Base-by-base conservation (phyloP, 2,113 vertebrate species). In the Silurus meridionalis region DNA sequence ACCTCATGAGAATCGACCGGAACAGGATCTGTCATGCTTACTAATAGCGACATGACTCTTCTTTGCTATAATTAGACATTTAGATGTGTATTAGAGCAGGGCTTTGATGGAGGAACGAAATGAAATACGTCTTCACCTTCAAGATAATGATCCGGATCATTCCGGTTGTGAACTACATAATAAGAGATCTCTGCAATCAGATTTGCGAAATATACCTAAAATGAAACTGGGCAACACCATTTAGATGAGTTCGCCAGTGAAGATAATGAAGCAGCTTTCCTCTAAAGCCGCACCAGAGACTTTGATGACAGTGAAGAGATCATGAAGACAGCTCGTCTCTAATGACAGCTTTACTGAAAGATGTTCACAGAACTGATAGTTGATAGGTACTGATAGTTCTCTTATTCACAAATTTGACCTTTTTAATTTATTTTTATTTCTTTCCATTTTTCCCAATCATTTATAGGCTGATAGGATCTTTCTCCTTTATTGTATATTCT, bases 241-340 rank as follows among this genome's bases (percentile, higher is more conserved):
- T 28, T 74, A 50, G 66, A 55, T 21, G 64, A 57, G 85, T 82
- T 85, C 8, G 21, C 80, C 83, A 85, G 80, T 6, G 74, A 55
- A 78, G 72, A 85, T 79, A 14, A 87, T 80, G 66, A 74, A 75
- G 17, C 80, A 80, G 82, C 69, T 83, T 87, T 66, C 46, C 63
- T 84, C 23, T 66, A 83, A 87, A 85, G 79, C 75, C 79, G 23
- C 77, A 28, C 71, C 82, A 85, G 77, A 75, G 61, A 78, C 21
- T 46, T 66, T 77, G 84, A 63, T 37, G 64, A 52, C 46, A 55
- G 17, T 21, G 69, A 61, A 83, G 53, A 69, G 57, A 60, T 81
- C 69, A 71, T 48, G 57, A 58, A 80, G 37, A 37, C 37, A 37
- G 37, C 37, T 82, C 28, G 52, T 82, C 37, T 28, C 52, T 48